These are phyloP conservation scores for Poeciliopsis prolifica DNA, from an alignment of 2,113 vertebrate species.

Conservation along the genomic window DNA sequence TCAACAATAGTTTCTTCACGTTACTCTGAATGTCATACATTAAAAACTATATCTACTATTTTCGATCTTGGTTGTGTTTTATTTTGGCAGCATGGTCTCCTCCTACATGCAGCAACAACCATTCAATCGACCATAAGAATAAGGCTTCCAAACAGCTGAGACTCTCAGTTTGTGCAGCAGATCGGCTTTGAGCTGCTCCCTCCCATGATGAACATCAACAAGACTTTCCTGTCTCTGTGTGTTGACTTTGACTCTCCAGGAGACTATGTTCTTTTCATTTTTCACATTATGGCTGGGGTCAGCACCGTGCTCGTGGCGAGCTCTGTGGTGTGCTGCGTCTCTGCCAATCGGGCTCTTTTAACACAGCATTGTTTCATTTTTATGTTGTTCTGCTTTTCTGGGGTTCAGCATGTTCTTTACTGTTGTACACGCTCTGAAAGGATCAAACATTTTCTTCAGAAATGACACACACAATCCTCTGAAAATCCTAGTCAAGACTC, in stretches of 20 bases:
- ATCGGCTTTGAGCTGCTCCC: constrained; percentile 34
- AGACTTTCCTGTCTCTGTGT: constrained; percentile 36
- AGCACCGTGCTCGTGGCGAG: constrained; percentile 54
- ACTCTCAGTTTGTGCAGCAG: constrained; percentile 36
- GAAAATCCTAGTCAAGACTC: background rate
- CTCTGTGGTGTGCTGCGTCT: constrained; percentile 53
- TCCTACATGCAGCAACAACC: too few species aligned
- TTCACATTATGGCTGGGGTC: constrained; percentile 50
- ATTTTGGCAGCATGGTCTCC: too few species aligned
- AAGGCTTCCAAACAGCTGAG: constrained; percentile 5
- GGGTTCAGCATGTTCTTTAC: constrained; percentile 52
- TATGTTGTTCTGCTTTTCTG: constrained; percentile 62
- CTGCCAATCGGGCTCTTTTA: constrained; percentile 40
- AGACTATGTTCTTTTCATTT: constrained; percentile 60
- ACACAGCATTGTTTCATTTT: constrained; percentile 67
- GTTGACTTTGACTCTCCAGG: constrained; percentile 45
- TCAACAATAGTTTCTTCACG: too few species aligned
- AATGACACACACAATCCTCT: constrained; percentile 57
- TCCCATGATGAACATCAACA: background rate
- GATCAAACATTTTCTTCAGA: constrained; percentile 8
- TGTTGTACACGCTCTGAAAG: constrained; percentile 16
- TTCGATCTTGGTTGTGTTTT: too few species aligned
- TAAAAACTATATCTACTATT: too few species aligned
- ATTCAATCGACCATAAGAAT: background rate
- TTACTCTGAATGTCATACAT: too few species aligned